phyloP scores from a whole-genome alignment of 2,113 vertebrate genomes.

The Willisornis vidua region DNA sequence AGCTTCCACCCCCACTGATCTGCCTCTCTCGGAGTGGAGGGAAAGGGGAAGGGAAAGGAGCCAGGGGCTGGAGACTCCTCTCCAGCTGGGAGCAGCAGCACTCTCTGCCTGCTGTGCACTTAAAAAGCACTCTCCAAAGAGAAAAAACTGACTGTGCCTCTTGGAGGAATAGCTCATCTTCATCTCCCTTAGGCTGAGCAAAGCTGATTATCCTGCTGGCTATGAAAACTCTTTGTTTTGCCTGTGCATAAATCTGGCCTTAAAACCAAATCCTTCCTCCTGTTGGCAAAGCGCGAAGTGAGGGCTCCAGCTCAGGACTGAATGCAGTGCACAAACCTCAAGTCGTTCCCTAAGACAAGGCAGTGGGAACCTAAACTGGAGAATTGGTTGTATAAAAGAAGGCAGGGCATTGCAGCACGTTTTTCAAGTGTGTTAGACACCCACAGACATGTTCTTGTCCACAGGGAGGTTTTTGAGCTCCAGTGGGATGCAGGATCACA shows the following conservation, averaged over 20 bases:
- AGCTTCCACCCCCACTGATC: not conserved
- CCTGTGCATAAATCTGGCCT: not conserved
- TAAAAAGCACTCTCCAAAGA: not conserved
- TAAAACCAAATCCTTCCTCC: not conserved
- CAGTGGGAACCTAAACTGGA: not conserved
- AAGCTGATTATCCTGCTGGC: not conserved
- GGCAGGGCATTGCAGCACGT: rapidly evolving
- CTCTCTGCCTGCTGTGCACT: not conserved
- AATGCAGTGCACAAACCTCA: not conserved
- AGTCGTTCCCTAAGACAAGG: not conserved
- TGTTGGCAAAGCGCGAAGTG: not conserved
- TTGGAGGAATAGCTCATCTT: not conserved
- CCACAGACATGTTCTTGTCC: rapidly evolving
- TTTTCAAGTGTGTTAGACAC: not conserved
- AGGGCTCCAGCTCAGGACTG: not conserved
- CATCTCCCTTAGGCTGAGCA: not conserved
- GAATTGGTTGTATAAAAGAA: not conserved
- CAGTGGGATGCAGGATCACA: not conserved
- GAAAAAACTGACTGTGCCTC: not conserved
- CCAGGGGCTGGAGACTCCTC: not conserved
- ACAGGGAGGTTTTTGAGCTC: not conserved
- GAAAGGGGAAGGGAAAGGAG: not conserved
- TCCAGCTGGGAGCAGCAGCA: not conserved
- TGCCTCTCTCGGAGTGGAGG: not conserved
- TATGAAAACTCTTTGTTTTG: not conserved